A percentile compares a stretch with the other conserved stretches of the same genome.
Conservation (phyloP, 2,113 vertebrate species). For the Raja brachyura region DNA sequence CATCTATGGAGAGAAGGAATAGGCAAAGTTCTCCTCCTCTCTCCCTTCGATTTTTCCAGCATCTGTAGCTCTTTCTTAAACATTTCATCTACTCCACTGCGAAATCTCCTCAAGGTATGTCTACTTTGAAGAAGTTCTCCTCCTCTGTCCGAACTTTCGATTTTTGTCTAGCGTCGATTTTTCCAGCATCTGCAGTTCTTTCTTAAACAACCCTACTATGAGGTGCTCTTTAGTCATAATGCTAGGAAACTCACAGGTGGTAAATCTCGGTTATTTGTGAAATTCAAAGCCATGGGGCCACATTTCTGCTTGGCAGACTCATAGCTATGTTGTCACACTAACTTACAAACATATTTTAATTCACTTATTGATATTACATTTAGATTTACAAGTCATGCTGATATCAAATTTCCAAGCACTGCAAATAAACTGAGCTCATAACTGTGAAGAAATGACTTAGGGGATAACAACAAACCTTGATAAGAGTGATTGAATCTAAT, state of each 20-base stretch:
- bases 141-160: no score
- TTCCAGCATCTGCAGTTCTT: no score
- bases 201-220: no score
- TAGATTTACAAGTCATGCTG: conserved; percentile 55
- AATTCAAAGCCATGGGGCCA: conserved; percentile 46
- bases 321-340: conserved; percentile 45
- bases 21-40: no score
- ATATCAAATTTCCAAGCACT: conserved; percentile 60
- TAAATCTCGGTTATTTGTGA: conserved; percentile 50
- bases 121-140: no score
- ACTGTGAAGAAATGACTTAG: neutral
- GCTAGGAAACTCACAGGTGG: conserved; percentile 36
- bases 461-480: neutral
- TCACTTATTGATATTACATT: conserved; percentile 26
- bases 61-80: no score
- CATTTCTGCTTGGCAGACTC: conserved; percentile 45
- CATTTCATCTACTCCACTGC: no score
- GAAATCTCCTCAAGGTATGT: no score
- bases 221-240: neutral
- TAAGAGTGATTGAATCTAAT: neutral
- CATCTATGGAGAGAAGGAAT: no score
- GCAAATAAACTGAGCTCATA: conserved; percentile 47
- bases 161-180: no score
- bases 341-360: conserved; percentile 43
- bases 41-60: no score